Evolutionary conservation across 2,113 vertebrate species (phyloP), one percentile per base, ranked within the genome.

Genomic region (Saccopteryx bilineata): DNA sequence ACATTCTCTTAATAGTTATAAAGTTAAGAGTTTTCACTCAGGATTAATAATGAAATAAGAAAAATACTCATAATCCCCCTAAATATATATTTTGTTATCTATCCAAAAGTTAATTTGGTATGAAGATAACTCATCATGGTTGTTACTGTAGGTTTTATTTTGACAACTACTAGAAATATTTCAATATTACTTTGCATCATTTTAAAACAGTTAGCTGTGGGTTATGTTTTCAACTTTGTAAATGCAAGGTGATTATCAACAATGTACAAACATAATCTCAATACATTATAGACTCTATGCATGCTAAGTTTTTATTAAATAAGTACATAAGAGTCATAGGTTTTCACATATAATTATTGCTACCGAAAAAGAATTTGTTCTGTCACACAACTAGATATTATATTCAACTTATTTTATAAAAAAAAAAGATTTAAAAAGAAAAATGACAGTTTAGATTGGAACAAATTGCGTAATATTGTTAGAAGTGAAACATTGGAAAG

Each of bases 401-500:
- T 4, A 17, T 90, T 95, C 14, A 46, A 92, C 26, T 96, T 86
- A 17, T 82, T 96, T 96, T 92, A 85, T 68, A 94, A 86, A 19
- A 74, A 39, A 39, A 82, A 90, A 75, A 68, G 71, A 72, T 87
- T 87, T 75, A 63, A 94, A 94, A 88, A 78, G 76, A 82, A 56
- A 95, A 31, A 95, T 86, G 71, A 90, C 88, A 87, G 61, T 93
- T 65, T 93, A 84, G 15, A n/a, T 91, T 66, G n/a, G 48, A 26
- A 15, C 1, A 95, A 89, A 97, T 68, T 89, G 9, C 46, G 92
- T 63, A 87, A 81, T 88, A 88, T 86, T 80, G 78, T 91, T 96
- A 78, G 23, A 74, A 82, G 7, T 60, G 28, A 93, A 78, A 6
- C 65, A n/a, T 56, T 68, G 4, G n/a, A 56, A 93, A 88, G 33